Conservation (phyloP, 2,888 invertebrate genomes). For the Dryomyza anilis region DNA sequence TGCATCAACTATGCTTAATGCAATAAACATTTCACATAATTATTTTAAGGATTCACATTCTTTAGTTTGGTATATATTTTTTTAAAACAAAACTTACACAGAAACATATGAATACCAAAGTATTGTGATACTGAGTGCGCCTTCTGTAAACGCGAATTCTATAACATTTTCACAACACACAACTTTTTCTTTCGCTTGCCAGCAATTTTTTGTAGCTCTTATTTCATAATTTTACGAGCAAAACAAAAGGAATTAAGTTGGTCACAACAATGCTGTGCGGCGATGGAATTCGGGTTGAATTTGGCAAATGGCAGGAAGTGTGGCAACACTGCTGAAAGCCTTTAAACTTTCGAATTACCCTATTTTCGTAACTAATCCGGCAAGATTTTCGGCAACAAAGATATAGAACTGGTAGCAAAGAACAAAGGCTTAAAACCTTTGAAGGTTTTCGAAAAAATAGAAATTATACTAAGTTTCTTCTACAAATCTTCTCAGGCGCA, state of each 20-base stretch:
- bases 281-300: neutral
- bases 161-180: neutral
- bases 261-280: neutral
- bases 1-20: conserved; percentile 24
- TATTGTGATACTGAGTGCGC: neutral
- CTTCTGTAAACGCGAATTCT: neutral
- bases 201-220: neutral
- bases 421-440: too few species aligned
- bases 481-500: too few species aligned
- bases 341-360: neutral
- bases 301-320: too few species aligned
- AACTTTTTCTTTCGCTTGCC: neutral
- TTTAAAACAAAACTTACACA: too few species aligned
- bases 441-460: too few species aligned
- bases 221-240: neutral
- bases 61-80: too few species aligned
- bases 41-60: conserved; percentile 31
- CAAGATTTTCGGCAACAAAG: too few species aligned
- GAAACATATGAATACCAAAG: neutral
- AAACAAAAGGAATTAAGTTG: neutral
- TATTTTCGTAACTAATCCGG: too few species aligned
- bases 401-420: too few species aligned
- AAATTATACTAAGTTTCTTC: too few species aligned
- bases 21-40: conserved; percentile 35
- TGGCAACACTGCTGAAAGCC: neutral